These are phyloP conservation scores for Drosophila emarginata DNA, from an alignment of 2,888 invertebrate species.

Conservation along the genomic window DNA sequence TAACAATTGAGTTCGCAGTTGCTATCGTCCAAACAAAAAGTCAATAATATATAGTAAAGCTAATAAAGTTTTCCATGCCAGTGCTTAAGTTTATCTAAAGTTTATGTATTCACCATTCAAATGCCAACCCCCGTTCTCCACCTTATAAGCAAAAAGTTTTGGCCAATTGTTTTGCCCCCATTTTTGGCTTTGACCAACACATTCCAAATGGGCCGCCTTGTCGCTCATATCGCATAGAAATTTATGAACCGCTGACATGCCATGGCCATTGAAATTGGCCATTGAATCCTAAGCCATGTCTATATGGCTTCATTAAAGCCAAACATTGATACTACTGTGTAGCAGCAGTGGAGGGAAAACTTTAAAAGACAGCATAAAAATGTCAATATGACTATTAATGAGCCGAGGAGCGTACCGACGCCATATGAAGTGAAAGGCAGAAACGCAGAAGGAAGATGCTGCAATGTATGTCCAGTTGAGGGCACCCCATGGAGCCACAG, in stretches of 20 bases:
- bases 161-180: conserved; percentile 1
- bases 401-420: conserved; percentile 25
- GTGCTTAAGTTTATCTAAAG: conserved; percentile 1
- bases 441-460: conserved; percentile 14
- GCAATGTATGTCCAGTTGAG: conserved; percentile 26
- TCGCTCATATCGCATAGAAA: conserved; percentile 52
- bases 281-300: conserved; percentile 54
- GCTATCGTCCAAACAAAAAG: neutral
- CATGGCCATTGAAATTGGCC: conserved; percentile 61
- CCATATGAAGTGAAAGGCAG: conserved; percentile 9
- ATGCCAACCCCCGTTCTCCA: conserved; percentile 4
- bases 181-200: neutral
- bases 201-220: neutral
- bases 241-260: conserved; percentile 74
- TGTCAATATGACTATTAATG: conserved; percentile 71
- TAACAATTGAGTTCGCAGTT: neutral
- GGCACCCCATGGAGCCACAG: conserved; percentile 49
- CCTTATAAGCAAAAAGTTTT: conserved; percentile 25
- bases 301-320: conserved; percentile 70
- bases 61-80: neutral
- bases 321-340: conserved; percentile 29
- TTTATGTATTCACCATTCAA: conserved; percentile 31
- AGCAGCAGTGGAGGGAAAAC: conserved; percentile 32
- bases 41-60: conserved; percentile 1
- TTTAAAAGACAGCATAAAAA: conserved; percentile 65